These are phyloP conservation scores for Laodelphax striatellus DNA, from an alignment of 1,140 invertebrate genomes.

Conservation along the genomic window DNA sequence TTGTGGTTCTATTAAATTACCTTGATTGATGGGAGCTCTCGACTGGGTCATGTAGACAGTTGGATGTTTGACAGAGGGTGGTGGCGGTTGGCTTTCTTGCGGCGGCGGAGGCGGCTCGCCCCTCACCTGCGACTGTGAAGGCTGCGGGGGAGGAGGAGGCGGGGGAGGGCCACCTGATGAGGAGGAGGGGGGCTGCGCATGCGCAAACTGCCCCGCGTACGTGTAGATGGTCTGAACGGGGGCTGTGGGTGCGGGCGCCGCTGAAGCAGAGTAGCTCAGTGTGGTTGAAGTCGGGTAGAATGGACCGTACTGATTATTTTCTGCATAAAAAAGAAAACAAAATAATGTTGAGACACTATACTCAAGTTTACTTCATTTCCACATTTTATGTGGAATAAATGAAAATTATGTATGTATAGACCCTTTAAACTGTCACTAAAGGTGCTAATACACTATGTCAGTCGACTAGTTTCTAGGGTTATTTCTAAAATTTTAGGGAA, in stretches of 20 bases:
- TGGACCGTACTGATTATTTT: constrained; percentile 20
- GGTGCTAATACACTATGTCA: too few relatives aligned
- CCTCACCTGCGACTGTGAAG: constrained; percentile 11
- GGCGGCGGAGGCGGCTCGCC: background rate
- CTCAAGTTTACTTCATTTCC: too few relatives aligned
- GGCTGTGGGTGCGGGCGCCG: background rate
- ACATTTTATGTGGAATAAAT: too few relatives aligned
- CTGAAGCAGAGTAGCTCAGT: constrained; percentile 14
- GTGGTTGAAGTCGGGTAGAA: constrained; percentile 27
- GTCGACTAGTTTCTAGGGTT: too few relatives aligned
- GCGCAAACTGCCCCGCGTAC: constrained; percentile 30
- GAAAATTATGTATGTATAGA: too few relatives aligned
- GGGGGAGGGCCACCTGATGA: background rate
- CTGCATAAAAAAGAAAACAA: constrained; percentile 11
- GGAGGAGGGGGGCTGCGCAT: constrained; percentile 1
- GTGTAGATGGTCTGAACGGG: constrained; percentile 27
- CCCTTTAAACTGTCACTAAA: too few relatives aligned
- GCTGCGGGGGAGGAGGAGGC: constrained; percentile 13
- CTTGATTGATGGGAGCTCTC: constrained; percentile 5
- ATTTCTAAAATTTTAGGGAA: too few relatives aligned
- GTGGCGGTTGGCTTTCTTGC: background rate
- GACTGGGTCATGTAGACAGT: constrained; percentile 11
- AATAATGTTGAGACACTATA: too few relatives aligned
- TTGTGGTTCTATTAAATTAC: background rate
- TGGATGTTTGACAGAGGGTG: constrained; percentile 7